These are phyloP conservation scores for Drosophila neocordata DNA, from an alignment of 1,140 invertebrate genomes.

Conservation along the genomic window DNA sequence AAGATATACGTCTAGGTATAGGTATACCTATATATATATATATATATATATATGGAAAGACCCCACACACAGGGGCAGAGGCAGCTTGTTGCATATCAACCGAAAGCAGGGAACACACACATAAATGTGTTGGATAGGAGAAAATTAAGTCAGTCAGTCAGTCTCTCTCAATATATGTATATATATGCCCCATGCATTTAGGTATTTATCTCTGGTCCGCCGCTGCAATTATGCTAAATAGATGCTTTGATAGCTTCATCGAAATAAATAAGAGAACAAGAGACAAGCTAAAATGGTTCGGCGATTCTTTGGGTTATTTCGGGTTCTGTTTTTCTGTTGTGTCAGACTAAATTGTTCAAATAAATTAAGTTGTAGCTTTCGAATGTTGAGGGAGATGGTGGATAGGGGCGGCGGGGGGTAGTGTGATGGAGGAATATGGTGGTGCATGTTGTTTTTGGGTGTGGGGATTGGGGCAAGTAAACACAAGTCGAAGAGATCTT, in stretches of 20 bases:
- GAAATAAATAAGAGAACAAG: slow-evolving; percentile 70
- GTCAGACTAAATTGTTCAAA: slow-evolving; percentile 80
- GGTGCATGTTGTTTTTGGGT: slow-evolving; percentile 20
- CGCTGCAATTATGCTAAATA: slow-evolving; percentile 75
- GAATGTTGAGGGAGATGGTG: slow-evolving; percentile 42
- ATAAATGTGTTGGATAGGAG: background rate
- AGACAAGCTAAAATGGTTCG: slow-evolving; percentile 55
- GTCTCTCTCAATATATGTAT: slow-evolving; percentile 6
- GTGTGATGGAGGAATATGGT: background rate
- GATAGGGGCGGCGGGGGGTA: background rate
- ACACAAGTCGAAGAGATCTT: slow-evolving; percentile 64
- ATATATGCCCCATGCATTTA: background rate
- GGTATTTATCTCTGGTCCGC: slow-evolving; percentile 13
- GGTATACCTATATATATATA: no score
- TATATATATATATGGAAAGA: slow-evolving; percentile 16
- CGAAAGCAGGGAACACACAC: background rate
- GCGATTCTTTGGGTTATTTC: slow-evolving; percentile 32
- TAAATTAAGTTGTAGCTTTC: slow-evolving; percentile 81
- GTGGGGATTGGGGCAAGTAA: slow-evolving; percentile 77
- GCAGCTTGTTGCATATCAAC: slow-evolving; percentile 3
- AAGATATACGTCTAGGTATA: background rate
- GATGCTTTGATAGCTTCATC: slow-evolving; percentile 68
- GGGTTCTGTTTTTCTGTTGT: slow-evolving; percentile 31
- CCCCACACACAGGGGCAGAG: slow-evolving; percentile 35
- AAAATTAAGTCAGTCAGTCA: slow-evolving; percentile 1